These are phyloP conservation scores for Lampris megalopsis DNA, from an alignment of 2,113 vertebrate genomes.

Conservation along the genomic window DNA sequence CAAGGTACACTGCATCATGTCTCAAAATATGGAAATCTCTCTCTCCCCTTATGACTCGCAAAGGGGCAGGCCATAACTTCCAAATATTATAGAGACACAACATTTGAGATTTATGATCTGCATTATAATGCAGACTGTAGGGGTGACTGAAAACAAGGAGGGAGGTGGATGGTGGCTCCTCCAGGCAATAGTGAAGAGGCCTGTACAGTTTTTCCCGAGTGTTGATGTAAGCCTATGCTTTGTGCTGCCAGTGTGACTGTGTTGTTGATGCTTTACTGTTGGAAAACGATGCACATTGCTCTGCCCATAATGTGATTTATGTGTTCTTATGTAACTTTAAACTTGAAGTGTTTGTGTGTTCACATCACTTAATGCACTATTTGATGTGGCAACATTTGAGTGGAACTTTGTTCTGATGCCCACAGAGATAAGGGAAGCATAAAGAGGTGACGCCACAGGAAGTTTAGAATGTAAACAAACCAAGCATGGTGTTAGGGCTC, in stretches of 20 bases:
- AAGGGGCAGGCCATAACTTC: constrained; percentile 19
- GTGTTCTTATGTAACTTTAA: too few relatives aligned
- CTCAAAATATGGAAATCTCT: constrained; percentile 13
- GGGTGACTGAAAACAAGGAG: constrained; percentile 9
- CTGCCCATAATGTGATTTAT: too few relatives aligned
- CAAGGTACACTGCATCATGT: constrained; percentile 9
- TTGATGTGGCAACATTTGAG: too few relatives aligned
- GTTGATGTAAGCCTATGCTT: neutral
- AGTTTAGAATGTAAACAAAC: too few relatives aligned
- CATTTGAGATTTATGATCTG: constrained; percentile 33
- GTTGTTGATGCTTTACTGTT: constrained; percentile 12
- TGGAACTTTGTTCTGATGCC: too few relatives aligned
- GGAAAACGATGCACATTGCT: neutral
- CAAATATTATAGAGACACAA: constrained; percentile 28
- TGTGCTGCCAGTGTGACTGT: constrained; percentile 7
- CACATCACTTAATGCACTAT: too few relatives aligned
- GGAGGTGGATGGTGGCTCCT: neutral
- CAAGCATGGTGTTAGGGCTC: too few relatives aligned
- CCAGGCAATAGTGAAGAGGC: neutral
- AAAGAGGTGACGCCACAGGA: too few relatives aligned
- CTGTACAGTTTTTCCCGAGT: too few relatives aligned
- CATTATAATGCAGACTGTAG: constrained; percentile 1
- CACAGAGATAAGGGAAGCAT: too few relatives aligned
- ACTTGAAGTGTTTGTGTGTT: too few relatives aligned
- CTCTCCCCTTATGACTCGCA: constrained; percentile 26